These are phyloP conservation scores for Porites lobata DNA, from an alignment of 92 coral and sea anemone species.

Conservation along the genomic window DNA sequence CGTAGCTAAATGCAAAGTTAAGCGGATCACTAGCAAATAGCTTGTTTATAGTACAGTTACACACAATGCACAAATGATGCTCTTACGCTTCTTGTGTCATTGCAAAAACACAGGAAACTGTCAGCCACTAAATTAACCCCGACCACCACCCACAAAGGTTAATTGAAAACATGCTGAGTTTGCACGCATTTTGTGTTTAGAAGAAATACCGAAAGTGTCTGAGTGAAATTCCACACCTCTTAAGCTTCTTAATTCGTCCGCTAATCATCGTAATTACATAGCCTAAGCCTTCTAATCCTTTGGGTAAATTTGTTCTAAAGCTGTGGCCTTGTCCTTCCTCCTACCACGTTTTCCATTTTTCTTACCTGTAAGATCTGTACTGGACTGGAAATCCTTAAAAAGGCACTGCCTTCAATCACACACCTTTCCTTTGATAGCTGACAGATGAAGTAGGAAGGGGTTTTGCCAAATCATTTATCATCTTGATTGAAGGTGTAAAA, in stretches of 20 bases:
- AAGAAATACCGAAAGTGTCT: slow-evolving; percentile 25
- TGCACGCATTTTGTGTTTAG: neutral
- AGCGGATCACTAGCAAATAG: slow-evolving; percentile 11
- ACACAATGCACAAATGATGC: slow-evolving; percentile 45
- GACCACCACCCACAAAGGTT: slow-evolving; percentile 65
- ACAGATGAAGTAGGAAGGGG: neutral
- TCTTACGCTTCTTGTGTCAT: slow-evolving; percentile 32
- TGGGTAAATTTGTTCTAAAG: neutral
- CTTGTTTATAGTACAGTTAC: slow-evolving; percentile 37
- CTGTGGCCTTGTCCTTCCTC: neutral
- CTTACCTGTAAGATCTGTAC: neutral
- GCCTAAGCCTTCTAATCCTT: slow-evolving; percentile 5
- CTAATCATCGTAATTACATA: slow-evolving; percentile 16
- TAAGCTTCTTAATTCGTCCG: slow-evolving; percentile 11
- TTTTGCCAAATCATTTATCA: slow-evolving; percentile 35
- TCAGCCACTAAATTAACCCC: neutral
- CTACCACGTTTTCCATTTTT: neutral
- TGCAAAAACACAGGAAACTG: slow-evolving; percentile 57
- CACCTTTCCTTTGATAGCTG: neutral
- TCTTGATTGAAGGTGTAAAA: neutral
- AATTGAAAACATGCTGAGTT: slow-evolving; percentile 49
- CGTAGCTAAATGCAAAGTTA: slow-evolving; percentile 1
- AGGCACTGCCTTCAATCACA: neutral
- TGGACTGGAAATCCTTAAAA: neutral
- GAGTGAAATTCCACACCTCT: slow-evolving; percentile 22